Conservation (phyloP, 1,140 invertebrate species). For the Macrobrachium rosenbergii region DNA sequence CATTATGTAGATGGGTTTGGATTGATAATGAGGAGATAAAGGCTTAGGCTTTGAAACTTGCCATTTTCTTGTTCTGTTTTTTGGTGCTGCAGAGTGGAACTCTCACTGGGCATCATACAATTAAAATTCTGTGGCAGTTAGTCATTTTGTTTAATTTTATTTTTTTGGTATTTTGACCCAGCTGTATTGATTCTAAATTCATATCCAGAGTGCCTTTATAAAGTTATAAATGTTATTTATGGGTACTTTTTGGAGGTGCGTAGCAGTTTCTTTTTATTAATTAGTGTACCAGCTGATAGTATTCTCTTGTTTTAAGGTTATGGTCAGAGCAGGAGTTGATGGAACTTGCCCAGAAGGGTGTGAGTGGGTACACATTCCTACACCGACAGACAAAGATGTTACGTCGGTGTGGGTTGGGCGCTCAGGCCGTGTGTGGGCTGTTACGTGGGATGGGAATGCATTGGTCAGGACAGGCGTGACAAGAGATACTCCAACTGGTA, state of each 20-base stretch:
- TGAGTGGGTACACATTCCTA: slow-evolving; percentile 83
- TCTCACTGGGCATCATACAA: too few species aligned
- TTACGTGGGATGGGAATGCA: slow-evolving; percentile 84
- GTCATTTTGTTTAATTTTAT: neutral
- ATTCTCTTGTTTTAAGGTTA: slow-evolving; percentile 75
- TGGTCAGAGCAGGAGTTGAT: slow-evolving; percentile 85
- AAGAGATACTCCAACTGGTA: slow-evolving; percentile 80
- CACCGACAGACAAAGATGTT: slow-evolving; percentile 83
- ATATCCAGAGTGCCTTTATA: neutral
- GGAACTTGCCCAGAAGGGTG: slow-evolving; percentile 86
- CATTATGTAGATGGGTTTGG: too few species aligned
- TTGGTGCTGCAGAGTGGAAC: too few species aligned
- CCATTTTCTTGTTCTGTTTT: too few species aligned
- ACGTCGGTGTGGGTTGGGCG: slow-evolving; percentile 86
- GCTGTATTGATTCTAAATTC: neutral
- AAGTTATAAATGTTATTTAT: neutral
- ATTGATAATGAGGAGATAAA: too few species aligned
- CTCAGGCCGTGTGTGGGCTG: slow-evolving; percentile 87
- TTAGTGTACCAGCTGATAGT: neutral
- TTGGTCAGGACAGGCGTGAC: slow-evolving; percentile 84
- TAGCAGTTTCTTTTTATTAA: too few species aligned
- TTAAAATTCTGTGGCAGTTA: too few species aligned
- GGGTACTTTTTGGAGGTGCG: neutral
- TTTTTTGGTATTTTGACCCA: neutral
- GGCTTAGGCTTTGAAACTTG: too few species aligned